These are phyloP conservation scores for Peromyscus melanophrys DNA, from an alignment of 2,797 vertebrate genomes.

Conservation along the genomic window DNA sequence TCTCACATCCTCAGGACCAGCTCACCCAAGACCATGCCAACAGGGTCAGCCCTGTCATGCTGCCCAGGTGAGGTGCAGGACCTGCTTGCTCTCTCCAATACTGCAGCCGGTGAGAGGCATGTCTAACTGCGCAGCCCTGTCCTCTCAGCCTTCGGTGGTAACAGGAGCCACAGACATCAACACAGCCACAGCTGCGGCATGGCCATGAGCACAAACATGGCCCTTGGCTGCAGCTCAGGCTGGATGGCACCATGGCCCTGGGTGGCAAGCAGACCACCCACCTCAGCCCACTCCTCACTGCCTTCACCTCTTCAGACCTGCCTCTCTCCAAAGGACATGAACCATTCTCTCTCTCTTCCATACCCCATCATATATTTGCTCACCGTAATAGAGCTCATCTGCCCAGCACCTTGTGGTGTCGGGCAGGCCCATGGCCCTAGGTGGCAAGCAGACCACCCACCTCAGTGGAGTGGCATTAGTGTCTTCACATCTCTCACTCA, in stretches of 20 bases:
- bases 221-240: neutral
- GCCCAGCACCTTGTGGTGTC: neutral
- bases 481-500: neutral
- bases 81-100: neutral
- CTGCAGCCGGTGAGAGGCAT: neutral
- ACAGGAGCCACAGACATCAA: neutral
- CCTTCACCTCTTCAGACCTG: neutral
- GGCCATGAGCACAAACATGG: neutral
- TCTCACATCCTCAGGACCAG: too few species aligned
- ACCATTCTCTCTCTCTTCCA: neutral
- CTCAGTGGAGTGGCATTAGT: neutral
- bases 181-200: neutral
- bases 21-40: too few species aligned
- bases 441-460: too few species aligned
- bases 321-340: neutral
- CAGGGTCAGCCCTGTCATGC: neutral
- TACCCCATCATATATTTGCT: neutral
- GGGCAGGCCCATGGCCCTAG: too few species aligned
- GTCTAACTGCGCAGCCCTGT: neutral
- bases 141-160: neutral
- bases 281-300: neutral
- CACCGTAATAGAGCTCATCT: neutral
- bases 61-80: neutral
- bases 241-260: neutral
- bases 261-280: neutral